These are phyloP conservation scores for Deilephila elpenor DNA, from an alignment of 2,888 invertebrate genomes.

Conservation along the genomic window DNA sequence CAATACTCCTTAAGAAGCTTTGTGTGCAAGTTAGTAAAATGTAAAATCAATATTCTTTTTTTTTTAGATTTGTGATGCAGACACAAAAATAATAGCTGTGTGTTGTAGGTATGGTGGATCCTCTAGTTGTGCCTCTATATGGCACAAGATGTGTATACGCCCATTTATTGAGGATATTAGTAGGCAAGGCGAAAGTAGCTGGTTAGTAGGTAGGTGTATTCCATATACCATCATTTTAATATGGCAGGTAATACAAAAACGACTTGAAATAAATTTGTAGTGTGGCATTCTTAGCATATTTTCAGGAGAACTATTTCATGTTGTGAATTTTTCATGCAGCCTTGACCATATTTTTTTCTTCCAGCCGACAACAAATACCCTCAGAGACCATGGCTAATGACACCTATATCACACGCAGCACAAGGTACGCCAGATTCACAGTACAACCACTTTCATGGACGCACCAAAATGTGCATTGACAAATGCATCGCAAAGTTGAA, in stretches of 20 bases:
- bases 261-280: not conserved
- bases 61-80: slow-evolving; percentile 65
- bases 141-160: slow-evolving; percentile 64
- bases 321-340: not conserved
- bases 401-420: slow-evolving; percentile 58
- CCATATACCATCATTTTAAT: not conserved
- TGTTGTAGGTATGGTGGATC: slow-evolving; percentile 67
- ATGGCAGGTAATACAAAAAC: not conserved
- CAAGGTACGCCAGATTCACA: slow-evolving; percentile 66
- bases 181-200: slow-evolving; percentile 61
- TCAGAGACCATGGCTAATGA: slow-evolving; percentile 67
- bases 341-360: not conserved
- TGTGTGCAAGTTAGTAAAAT: not conserved
- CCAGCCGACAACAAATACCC: slow-evolving; percentile 51
- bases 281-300: not conserved
- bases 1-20: too few species aligned
- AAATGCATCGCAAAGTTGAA: slow-evolving; percentile 61
- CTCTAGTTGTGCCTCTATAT: slow-evolving; percentile 54
- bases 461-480: slow-evolving; percentile 60
- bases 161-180: slow-evolving; percentile 53
- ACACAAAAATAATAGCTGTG: slow-evolving; percentile 60
- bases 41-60: not conserved
- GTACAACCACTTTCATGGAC: slow-evolving; percentile 63
- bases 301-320: too few species aligned
- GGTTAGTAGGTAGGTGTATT: slow-evolving; percentile 57